Evolutionary conservation across 2,113 vertebrate species (phyloP).

Genomic region (Mirounga angustirostris): DNA sequence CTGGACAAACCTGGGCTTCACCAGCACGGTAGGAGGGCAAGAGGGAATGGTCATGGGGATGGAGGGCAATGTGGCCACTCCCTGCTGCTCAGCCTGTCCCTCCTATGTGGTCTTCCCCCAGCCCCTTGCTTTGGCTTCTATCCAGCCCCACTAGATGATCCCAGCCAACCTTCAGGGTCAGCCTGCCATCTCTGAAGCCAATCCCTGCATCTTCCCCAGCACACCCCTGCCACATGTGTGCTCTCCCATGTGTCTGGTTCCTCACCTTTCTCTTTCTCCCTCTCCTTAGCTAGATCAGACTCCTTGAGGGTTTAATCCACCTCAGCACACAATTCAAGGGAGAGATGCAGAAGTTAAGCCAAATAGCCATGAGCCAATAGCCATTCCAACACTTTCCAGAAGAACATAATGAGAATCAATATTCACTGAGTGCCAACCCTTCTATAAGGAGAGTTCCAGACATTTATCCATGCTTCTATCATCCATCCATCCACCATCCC

Average conservation of each 20-base stretch:
- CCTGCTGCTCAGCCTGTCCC: background rate
- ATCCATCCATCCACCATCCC: background rate
- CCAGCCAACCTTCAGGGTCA: background rate
- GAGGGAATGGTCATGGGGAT: too few relatives aligned
- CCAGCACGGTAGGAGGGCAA: background rate
- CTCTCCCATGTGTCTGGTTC: background rate
- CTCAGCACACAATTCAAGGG: background rate
- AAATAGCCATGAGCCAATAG: background rate
- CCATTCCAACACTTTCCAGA: background rate
- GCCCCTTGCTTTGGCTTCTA: background rate
- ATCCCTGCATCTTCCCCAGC: background rate
- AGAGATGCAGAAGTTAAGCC: background rate
- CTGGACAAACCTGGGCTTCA: background rate
- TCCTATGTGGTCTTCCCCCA: background rate
- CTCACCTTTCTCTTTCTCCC: too few relatives aligned
- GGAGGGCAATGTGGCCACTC: background rate
- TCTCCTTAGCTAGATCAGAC: background rate
- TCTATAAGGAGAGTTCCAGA: rapidly evolving
- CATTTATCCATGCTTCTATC: rapidly evolving
- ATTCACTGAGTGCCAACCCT: rapidly evolving
- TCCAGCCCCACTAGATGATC: rapidly evolving
- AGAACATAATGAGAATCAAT: background rate
- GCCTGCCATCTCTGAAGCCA: background rate
- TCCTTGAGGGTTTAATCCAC: rapidly evolving
- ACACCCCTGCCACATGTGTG: rapidly evolving